Percentiles rank a stretch among this genome's conserved stretches.
Evolutionary conservation across 2,113 vertebrate genomes (phyloP).

Genomic region (Cathartes aura): DNA sequence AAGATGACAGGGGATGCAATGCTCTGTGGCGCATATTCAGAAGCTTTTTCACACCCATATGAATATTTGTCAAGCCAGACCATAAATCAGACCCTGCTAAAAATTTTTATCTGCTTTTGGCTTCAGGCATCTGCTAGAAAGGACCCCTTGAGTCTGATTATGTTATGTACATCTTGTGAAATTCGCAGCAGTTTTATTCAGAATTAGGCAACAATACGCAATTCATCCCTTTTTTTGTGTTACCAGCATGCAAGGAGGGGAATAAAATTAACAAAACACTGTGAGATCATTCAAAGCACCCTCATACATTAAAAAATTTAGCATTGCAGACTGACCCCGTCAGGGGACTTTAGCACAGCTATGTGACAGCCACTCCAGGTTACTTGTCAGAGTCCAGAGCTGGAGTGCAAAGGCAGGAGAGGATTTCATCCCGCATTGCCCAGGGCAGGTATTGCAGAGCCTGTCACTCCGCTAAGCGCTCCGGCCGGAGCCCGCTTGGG

Average conservation of each 20-base stretch:
- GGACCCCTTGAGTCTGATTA: background rate
- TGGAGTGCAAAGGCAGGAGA: background rate
- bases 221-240: background rate
- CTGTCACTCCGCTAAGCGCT: background rate
- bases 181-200: background rate
- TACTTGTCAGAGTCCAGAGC: background rate
- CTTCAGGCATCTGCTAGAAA: background rate
- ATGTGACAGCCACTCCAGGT: background rate
- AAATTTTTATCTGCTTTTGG: background rate
- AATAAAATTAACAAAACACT: background rate
- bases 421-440: background rate
- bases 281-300: background rate
- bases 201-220: background rate
- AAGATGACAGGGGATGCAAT: background rate
- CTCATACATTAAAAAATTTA: background rate
- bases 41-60: background rate
- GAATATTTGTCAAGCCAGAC: background rate
- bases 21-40: background rate
- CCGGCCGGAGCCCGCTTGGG: fast-evolving
- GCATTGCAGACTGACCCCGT: background rate
- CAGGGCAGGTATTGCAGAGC: background rate
- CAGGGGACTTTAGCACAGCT: background rate
- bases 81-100: background rate
- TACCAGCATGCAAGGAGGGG: background rate
- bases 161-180: background rate